These are phyloP conservation scores for Hippotragus niger DNA, from an alignment of 2,113 vertebrate genomes.

Conservation along the genomic window DNA sequence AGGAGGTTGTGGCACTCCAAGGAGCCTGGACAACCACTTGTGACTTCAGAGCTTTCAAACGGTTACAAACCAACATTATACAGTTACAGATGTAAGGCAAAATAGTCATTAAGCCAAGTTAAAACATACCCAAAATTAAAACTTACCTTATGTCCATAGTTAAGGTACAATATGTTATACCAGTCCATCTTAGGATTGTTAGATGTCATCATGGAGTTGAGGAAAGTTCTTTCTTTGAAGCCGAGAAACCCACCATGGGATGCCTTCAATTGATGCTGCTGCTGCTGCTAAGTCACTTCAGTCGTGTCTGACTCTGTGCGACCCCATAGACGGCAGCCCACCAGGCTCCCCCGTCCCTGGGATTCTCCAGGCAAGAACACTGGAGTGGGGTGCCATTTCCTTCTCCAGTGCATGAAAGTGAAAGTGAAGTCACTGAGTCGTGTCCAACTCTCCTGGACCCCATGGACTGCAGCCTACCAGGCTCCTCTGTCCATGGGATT, in stretches of 20 bases:
- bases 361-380: too few relatives aligned
- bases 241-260: neutral
- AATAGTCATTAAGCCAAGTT: neutral
- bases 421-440: too few relatives aligned
- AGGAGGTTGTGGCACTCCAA: rapidly evolving
- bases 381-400: too few relatives aligned
- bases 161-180: neutral
- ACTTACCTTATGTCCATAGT: neutral
- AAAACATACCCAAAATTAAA: neutral
- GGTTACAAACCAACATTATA: neutral
- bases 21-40: neutral
- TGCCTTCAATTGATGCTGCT: neutral
- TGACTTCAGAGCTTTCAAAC: neutral
- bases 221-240: neutral
- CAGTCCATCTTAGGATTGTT: neutral
- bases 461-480: too few relatives aligned
- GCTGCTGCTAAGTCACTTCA: too few relatives aligned
- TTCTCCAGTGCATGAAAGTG: too few relatives aligned
- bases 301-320: too few relatives aligned
- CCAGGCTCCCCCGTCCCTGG: too few relatives aligned
- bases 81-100: neutral
- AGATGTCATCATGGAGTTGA: neutral
- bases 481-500: too few relatives aligned
- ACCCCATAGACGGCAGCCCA: too few relatives aligned
- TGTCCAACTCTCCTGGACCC: too few relatives aligned